Evolutionary conservation across 2,888 invertebrate species (phyloP), one percentile per base, ranked within the genome.

Genomic region (Heliconius sara): DNA sequence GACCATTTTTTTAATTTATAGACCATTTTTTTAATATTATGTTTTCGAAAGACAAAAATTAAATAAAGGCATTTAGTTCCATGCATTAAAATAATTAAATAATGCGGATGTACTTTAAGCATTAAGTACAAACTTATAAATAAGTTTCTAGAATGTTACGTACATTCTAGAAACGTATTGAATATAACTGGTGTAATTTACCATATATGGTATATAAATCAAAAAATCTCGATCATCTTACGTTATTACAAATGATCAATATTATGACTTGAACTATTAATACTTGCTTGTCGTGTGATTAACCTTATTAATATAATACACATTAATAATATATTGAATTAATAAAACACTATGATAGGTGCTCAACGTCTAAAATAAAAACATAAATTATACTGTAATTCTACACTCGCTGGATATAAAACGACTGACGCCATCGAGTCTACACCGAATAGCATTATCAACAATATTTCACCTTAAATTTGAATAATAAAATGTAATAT

Each of bases 391-490:
- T 73, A 60, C 65, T 65, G 60, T 63, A 77, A 57, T 68, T 63
- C 73, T 73, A 73, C 60, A 72, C 67, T 72, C n/a, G 65, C 25
- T 76, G 43, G 57, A 76, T 57, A 76, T 70, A 78, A 71, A 79
- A 80, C 67, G 73, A 30, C 76, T 85, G 92, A 85, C 92, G 93
- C 92, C 93, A 85, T 75, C 66, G 34, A 79, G 85, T 85, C 85
- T 85, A 83, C 79, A 79, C 78, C 83, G 83, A 84, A 87, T 90
- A 89, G 43, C 43, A 65, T 27, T 16, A 60, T 39, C 74, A 74
- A 27, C 89, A 43, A 63, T 89, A 87, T 85, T 88, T 87, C 85
- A 87, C 85, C 86, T 86, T 82, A 87, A 88, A 90, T 84, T 86
- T 88, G 87, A 89, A 85, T 86, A 83, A 86, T 85, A 85, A 88